These are phyloP conservation scores for Ceratoteleas bidentatus DNA, from an alignment of 1,140 invertebrate genomes.

Conservation along the genomic window DNA sequence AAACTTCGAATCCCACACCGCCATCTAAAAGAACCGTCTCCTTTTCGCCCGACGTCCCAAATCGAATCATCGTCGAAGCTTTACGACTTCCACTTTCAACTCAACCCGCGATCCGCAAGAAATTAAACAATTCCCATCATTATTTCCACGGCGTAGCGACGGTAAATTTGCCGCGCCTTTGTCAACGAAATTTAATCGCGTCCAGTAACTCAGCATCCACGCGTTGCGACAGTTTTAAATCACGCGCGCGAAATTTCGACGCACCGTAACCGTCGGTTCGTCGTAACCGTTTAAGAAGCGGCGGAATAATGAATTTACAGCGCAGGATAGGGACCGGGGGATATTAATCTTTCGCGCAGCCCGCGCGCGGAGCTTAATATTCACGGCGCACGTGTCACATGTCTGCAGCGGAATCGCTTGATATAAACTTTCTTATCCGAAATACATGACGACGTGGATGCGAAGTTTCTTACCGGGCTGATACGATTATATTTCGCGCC, in stretches of 20 bases:
- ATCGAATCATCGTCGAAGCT: no score
- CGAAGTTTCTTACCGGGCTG: conserved; percentile 24
- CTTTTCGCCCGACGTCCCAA: no score
- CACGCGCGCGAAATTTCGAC: conserved; percentile 7
- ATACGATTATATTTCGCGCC: conserved; percentile 35
- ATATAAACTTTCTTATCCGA: conserved; percentile 54
- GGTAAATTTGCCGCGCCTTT: conserved; percentile 34
- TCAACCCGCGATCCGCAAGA: conserved; percentile 4
- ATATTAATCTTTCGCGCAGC: conserved; percentile 46
- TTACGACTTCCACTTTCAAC: not conserved
- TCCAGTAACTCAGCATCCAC: conserved; percentile 27
- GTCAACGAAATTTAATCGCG: conserved; percentile 36
- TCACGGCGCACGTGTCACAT: conserved; percentile 47
- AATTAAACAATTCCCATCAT: conserved; percentile 34
- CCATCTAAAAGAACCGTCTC: no score
- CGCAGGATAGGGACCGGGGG: conserved; percentile 19
- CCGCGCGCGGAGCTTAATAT: conserved; percentile 34
- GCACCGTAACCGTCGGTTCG: conserved; percentile 8
- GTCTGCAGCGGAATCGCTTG: conserved; percentile 36
- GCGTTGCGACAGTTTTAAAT: conserved; percentile 24
- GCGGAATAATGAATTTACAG: conserved; percentile 38
- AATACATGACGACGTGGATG: conserved; percentile 35
- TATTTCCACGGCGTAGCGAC: conserved; percentile 28
- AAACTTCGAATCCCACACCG: no score
- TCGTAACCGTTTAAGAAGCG: conserved; percentile 20